phyloP scores from a whole-genome alignment of 2,113 vertebrate species.

The crab-eating macaque (Macaca fascicularis) region DNA sequence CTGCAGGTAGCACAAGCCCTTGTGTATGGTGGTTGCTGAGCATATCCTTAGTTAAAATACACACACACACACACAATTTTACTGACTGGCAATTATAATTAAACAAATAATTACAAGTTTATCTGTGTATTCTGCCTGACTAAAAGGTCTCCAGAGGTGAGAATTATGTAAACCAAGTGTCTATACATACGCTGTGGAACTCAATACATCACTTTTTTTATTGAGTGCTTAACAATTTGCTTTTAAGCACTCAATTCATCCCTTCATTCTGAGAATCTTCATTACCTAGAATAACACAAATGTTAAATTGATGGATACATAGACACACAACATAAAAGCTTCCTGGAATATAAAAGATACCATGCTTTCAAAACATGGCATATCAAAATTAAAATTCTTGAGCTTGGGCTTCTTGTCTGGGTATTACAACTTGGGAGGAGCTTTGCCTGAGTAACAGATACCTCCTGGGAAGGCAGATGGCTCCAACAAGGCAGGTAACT shows the following conservation, averaged over 20 bases:
- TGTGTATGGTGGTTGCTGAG: neutral
- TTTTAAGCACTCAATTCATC: neutral
- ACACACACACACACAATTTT: neutral
- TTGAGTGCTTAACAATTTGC: neutral
- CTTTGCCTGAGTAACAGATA: neutral
- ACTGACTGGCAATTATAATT: neutral
- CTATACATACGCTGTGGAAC: neutral
- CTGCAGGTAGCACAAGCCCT: neutral
- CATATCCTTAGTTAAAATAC: neutral
- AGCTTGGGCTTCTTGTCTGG: neutral
- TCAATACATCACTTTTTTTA: neutral
- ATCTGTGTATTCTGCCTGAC: neutral
- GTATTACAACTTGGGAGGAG: neutral
- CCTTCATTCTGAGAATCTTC: neutral
- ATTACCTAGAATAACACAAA: neutral
- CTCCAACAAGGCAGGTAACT: neutral
- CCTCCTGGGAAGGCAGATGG: neutral
- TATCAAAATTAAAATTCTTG: neutral
- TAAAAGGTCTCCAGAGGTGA: neutral
- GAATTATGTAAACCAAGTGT: neutral
- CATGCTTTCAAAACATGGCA: neutral
- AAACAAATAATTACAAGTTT: neutral
- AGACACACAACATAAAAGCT: neutral
- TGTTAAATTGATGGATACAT: neutral
- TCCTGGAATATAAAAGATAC: neutral